Evolutionary conservation across 2,113 vertebrate genomes (phyloP).

Genomic region (Clarias macrocephalus): DNA sequence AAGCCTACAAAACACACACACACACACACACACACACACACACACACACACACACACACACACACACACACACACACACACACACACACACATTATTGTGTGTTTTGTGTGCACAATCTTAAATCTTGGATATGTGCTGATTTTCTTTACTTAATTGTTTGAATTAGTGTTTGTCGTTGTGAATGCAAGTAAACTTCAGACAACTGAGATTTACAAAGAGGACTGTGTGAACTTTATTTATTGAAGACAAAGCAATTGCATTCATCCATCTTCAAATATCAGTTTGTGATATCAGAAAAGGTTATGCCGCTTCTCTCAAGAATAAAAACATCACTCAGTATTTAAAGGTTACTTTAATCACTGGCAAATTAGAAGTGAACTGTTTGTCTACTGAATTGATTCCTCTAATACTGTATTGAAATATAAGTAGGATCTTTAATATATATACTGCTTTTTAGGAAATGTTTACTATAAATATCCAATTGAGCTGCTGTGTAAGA

Average conservation of each 20-base stretch:
- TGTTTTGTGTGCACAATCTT: neutral
- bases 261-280: constrained; percentile 55
- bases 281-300: constrained; percentile 50
- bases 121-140: neutral
- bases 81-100: neutral
- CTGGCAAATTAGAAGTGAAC: constrained; percentile 35
- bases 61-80: constrained; percentile 20
- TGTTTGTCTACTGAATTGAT: constrained; percentile 36
- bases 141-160: neutral
- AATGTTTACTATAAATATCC: neutral
- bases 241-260: constrained; percentile 43
- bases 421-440: neutral
- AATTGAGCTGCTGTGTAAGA: neutral
- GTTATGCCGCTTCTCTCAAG: constrained; percentile 38
- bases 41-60: neutral
- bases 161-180: constrained; percentile 22
- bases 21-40: constrained; percentile 20
- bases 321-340: constrained; percentile 38
- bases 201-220: constrained; percentile 42
- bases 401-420: constrained; percentile 5
- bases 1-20: neutral
- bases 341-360: constrained; percentile 49
- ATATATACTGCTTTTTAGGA: neutral
- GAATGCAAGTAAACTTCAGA: constrained; percentile 7
- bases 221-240: constrained; percentile 54